These are phyloP conservation scores for Bolinopsis microptera DNA, from an alignment of 37 sponge, comb jelly and placozoan species.

Conservation along the genomic window DNA sequence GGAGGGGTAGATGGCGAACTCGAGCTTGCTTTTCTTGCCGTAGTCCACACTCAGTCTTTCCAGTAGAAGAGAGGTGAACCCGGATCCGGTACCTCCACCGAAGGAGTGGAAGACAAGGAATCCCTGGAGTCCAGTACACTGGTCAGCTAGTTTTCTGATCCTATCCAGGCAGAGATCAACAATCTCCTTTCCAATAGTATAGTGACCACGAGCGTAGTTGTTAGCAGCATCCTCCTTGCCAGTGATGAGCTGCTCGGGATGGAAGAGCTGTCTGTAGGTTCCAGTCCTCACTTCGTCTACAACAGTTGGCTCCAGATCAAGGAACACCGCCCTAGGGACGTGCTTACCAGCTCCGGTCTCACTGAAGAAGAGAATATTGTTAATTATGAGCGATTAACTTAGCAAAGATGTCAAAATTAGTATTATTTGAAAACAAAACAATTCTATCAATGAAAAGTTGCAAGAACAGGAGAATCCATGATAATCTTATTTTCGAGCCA, in stretches of 20 bases:
- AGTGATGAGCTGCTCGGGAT: constrained; percentile 87
- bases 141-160: constrained; percentile 76
- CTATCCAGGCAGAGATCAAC: constrained; percentile 79
- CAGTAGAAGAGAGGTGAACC: constrained; percentile 71
- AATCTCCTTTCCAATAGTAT: constrained; percentile 83
- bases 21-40: constrained; percentile 67
- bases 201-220: constrained; percentile 92
- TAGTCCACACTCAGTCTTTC: constrained; percentile 66
- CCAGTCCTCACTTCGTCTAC: constrained; percentile 90
- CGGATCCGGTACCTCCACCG: constrained; percentile 74
- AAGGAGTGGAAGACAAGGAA: constrained; percentile 75
- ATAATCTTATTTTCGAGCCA: too few relatives aligned
- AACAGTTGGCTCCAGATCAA: constrained; percentile 96
- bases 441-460: too few relatives aligned
- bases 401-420: too few relatives aligned
- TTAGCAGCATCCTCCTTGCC: constrained; percentile 93
- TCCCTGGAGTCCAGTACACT: constrained; percentile 71
- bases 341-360: constrained; percentile 92
- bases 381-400: too few relatives aligned
- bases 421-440: too few relatives aligned
- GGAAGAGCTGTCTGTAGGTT: constrained; percentile 89
- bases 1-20: constrained; percentile 68
- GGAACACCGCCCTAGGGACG: constrained; percentile 92
- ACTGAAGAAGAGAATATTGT: too few relatives aligned
- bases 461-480: too few relatives aligned